A percentile compares a stretch with the other conserved stretches of the same genome.
Evolutionary conservation across 1,140 invertebrate genomes (phyloP).

Genomic region (Palaemon carinicauda): DNA sequence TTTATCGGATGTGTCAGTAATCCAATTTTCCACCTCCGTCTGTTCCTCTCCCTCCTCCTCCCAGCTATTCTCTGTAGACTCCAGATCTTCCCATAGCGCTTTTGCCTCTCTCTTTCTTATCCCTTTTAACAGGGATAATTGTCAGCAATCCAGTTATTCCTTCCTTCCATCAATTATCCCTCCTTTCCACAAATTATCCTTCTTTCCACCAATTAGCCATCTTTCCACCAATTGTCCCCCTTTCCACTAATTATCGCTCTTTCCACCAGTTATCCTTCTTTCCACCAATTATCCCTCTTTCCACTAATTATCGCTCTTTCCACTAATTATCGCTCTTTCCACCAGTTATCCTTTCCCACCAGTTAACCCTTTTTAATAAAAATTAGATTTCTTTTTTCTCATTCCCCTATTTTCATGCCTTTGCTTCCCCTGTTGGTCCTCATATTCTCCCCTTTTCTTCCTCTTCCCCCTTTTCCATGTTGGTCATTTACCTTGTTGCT

Average conservation of each 20-base stretch:
- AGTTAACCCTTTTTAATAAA: no score
- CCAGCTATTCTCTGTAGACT: background rate
- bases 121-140: conserved; percentile 44
- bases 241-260: no score
- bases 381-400: no score
- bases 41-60: conserved; percentile 18
- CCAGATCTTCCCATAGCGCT: background rate
- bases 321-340: no score
- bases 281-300: no score
- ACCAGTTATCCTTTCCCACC: no score
- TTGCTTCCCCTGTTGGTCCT: background rate
- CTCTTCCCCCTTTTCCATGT: background rate
- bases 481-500: background rate
- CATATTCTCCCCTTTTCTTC: background rate
- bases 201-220: no score
- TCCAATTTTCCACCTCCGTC: conserved; percentile 42
- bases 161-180: conserved; percentile 12
- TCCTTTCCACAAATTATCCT: no score
- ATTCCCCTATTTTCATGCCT: background rate
- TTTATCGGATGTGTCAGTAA: conserved; percentile 47
- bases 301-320: no score
- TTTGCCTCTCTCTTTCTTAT: background rate
- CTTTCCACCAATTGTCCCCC: no score
- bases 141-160: conserved; percentile 50
- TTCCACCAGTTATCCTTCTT: no score